phyloP scores from a whole-genome alignment of 2,797 vertebrate species.

The Echiichthys vipera region DNA sequence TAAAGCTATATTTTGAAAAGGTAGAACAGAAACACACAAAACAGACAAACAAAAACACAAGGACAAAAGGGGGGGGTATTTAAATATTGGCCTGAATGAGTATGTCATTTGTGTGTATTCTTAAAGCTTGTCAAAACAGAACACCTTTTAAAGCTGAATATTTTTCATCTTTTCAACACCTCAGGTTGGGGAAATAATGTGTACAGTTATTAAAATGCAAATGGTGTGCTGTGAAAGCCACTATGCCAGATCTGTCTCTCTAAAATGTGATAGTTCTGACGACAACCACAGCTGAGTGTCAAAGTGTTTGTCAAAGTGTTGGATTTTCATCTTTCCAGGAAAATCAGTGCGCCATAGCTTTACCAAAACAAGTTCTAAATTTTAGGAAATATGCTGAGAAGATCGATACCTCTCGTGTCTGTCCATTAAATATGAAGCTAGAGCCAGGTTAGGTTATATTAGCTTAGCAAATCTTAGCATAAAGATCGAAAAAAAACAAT shows the following conservation, averaged over 20 bases:
- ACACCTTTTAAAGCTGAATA: constrained; percentile 10
- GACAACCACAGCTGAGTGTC: not conserved
- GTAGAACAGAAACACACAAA: constrained; percentile 45
- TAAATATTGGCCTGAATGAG: constrained; percentile 47
- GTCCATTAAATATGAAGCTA: too few species aligned
- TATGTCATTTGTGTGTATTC: constrained; percentile 37
- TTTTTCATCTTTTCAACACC: not conserved
- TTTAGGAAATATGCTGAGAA: not conserved
- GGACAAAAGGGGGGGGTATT: constrained; percentile 54
- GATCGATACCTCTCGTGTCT: too few species aligned
- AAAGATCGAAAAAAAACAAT: not conserved
- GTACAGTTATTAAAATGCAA: not conserved
- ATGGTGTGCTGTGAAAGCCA: not conserved
- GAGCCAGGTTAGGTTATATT: not conserved
- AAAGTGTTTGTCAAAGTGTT: not conserved
- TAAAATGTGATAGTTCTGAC: not conserved
- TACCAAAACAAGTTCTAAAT: too few species aligned
- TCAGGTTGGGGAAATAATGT: not conserved
- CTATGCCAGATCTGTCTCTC: not conserved
- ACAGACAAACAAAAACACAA: constrained; percentile 37
- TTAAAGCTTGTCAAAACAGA: constrained; percentile 12
- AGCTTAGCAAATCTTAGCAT: not conserved
- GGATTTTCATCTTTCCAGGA: not conserved
- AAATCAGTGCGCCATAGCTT: not conserved
- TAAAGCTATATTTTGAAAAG: constrained; percentile 11